Evolutionary conservation across 2,113 vertebrate species (phyloP).

Genomic region (Micromys minutus): DNA sequence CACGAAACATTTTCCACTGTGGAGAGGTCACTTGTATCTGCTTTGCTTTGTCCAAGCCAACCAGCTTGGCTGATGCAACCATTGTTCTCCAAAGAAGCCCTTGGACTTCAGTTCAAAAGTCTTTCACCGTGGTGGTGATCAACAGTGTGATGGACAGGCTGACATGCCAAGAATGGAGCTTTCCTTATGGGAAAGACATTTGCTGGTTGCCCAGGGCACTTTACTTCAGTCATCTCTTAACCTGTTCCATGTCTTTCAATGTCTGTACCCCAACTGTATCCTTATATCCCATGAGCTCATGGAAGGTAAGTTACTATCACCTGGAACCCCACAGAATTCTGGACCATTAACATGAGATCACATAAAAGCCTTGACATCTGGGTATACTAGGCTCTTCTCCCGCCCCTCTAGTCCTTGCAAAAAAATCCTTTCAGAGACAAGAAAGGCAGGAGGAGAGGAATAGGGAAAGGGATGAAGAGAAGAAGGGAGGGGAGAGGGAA

Average conservation of each 20-base stretch:
- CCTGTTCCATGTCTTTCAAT: not conserved
- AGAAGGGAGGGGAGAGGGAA: not conserved
- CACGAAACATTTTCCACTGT: not conserved
- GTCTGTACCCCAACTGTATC: not conserved
- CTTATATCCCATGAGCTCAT: not conserved
- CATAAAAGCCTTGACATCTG: not conserved
- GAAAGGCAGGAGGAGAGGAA: not conserved
- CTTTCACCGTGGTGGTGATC: not conserved
- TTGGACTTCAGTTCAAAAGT: slow-evolving; percentile 35
- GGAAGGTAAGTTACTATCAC: not conserved
- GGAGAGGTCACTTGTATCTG: slow-evolving; percentile 13
- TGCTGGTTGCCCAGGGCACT: not conserved
- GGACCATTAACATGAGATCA: not conserved
- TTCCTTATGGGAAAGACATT: not conserved
- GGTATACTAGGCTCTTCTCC: not conserved
- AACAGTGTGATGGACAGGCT: not conserved
- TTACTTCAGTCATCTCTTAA: not conserved
- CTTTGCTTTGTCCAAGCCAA: not conserved
- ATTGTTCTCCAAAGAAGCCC: slow-evolving; percentile 24
- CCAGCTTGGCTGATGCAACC: slow-evolving; percentile 12
- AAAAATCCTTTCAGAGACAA: slow-evolving; percentile 30
- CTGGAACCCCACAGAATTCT: not conserved
- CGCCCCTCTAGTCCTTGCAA: not conserved
- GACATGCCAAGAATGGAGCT: not conserved
- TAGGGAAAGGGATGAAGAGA: not conserved